Evolutionary conservation across 2,797 vertebrate species (phyloP).

Genomic region (Chiroxiphia lanceolata): DNA sequence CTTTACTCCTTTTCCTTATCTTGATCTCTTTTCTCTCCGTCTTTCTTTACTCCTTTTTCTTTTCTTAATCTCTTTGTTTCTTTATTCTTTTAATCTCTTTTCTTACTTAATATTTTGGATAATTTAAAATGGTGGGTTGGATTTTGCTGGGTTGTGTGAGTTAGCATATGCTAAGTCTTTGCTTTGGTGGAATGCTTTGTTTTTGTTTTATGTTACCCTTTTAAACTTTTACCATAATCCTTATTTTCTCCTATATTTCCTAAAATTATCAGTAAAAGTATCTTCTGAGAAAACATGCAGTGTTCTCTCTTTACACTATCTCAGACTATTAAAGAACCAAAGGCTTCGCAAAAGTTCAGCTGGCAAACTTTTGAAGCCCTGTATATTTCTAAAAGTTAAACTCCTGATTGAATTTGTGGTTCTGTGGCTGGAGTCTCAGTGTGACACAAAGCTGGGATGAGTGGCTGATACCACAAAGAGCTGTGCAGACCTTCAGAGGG

Average conservation of each 20-base stretch:
- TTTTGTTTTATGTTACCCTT: neutral
- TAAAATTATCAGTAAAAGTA: neutral
- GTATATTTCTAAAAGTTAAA: neutral
- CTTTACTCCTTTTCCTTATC: no score
- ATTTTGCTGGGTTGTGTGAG: neutral
- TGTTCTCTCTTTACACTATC: neutral
- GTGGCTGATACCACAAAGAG: neutral
- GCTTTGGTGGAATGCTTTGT: neutral
- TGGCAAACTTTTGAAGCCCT: neutral
- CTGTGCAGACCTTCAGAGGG: neutral
- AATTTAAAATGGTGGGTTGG: neutral
- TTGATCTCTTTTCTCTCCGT: no score
- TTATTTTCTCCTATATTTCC: neutral
- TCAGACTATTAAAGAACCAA: neutral
- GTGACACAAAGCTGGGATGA: neutral
- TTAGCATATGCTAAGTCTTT: neutral
- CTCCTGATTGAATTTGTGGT: neutral
- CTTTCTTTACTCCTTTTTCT: neutral
- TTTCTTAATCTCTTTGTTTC: neutral
- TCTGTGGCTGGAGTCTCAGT: neutral
- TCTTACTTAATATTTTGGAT: neutral
- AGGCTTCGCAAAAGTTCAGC: neutral
- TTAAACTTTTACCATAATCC: neutral
- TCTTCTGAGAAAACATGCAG: neutral
- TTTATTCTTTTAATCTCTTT: neutral